phyloP scores from a whole-genome alignment of 2,113 vertebrate species.

The Myiozetetes cayanensis region DNA sequence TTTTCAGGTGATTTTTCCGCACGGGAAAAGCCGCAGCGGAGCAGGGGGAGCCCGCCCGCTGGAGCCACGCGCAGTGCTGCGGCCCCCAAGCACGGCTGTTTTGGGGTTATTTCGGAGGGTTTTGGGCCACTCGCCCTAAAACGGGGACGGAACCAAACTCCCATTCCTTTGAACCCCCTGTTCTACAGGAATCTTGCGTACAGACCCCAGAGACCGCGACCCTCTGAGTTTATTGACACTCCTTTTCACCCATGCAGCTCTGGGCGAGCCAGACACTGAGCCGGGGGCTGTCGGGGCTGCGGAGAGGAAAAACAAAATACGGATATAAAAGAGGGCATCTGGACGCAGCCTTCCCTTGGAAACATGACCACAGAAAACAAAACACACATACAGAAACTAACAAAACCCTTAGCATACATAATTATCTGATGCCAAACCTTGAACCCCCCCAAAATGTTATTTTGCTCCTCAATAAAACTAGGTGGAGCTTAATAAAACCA shows the following conservation, averaged over 20 bases:
- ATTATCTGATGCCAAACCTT: rapidly evolving
- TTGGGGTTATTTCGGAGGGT: background rate
- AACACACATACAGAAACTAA: rapidly evolving
- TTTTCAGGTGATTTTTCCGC: too few species aligned
- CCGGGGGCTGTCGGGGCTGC: rapidly evolving
- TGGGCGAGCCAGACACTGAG: rapidly evolving
- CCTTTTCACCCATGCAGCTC: background rate
- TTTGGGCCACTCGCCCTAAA: rapidly evolving
- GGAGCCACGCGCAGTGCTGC: background rate
- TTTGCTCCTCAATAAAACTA: background rate
- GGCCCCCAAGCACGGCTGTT: too few species aligned
- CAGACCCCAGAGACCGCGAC: rapidly evolving
- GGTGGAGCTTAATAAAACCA: background rate
- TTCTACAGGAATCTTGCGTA: background rate
- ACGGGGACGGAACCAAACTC: background rate
- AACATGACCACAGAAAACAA: background rate
- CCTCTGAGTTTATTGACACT: background rate
- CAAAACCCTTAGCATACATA: background rate
- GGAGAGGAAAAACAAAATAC: rapidly evolving
- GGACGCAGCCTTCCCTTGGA: background rate
- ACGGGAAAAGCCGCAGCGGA: background rate
- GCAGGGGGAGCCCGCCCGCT: too few species aligned
- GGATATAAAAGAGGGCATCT: rapidly evolving
- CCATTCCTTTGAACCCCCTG: too few species aligned
- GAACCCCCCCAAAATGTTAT: rapidly evolving